Evolutionary conservation across 2,797 vertebrate genomes (phyloP).

Genomic region (Cichlasoma orientale): DNA sequence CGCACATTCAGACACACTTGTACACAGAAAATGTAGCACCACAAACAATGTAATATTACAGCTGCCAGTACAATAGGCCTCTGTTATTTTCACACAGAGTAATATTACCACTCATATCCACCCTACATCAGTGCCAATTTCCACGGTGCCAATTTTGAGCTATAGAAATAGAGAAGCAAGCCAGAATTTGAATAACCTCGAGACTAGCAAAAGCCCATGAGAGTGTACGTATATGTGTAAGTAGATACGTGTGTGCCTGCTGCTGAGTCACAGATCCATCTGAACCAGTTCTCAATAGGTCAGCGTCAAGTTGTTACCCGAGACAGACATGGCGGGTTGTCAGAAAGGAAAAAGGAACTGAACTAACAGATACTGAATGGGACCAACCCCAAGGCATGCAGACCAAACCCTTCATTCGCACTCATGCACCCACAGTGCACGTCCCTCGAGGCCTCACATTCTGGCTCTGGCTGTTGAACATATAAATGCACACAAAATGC

Average conservation of each 20-base stretch:
- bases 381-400: slow-evolving; percentile 16
- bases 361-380: slow-evolving; percentile 12
- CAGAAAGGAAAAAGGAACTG: slow-evolving; percentile 12
- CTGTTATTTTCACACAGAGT: slow-evolving; percentile 50
- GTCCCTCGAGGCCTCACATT: background rate
- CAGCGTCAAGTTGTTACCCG: slow-evolving; percentile 35
- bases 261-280: slow-evolving; percentile 67
- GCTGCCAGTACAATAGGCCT: slow-evolving; percentile 29
- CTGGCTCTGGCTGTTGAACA: background rate
- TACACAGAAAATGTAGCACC: slow-evolving; percentile 20
- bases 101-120: slow-evolving; percentile 56
- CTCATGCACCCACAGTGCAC: background rate
- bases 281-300: slow-evolving; percentile 47
- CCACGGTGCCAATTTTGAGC: slow-evolving; percentile 48
- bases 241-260: slow-evolving; percentile 7
- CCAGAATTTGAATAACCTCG: slow-evolving; percentile 48
- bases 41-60: slow-evolving; percentile 63
- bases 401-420: slow-evolving; percentile 12
- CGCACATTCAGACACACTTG: slow-evolving; percentile 38
- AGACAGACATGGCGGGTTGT: slow-evolving; percentile 18
- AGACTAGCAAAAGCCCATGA: slow-evolving; percentile 10
- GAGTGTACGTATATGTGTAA: slow-evolving; percentile 1
- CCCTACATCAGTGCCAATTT: slow-evolving; percentile 42
- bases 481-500: slow-evolving; percentile 4
- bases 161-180: slow-evolving; percentile 36